Conservation (phyloP, 1,140 invertebrate species). For the Parasteatoda tepidariorum region DNA sequence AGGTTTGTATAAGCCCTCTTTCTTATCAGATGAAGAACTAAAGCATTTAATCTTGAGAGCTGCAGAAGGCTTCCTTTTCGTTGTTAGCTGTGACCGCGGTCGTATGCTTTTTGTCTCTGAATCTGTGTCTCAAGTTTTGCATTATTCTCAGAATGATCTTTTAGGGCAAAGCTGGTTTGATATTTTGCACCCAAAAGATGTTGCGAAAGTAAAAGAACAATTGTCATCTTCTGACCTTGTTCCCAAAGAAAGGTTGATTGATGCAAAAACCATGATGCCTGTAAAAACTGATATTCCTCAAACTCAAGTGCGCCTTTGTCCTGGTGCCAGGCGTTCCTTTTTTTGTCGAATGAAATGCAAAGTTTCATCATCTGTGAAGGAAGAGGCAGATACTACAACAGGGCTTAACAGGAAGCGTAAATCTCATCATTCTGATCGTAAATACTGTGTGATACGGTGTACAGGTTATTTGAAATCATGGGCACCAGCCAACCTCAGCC, state of each 20-base stretch:
- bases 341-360: conserved; percentile 94
- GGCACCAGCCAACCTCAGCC: conserved; percentile 80
- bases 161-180: conserved; percentile 95
- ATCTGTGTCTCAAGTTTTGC: conserved; percentile 84
- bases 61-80: conserved; percentile 91
- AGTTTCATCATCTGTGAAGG: conserved; percentile 74
- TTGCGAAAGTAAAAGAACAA: conserved; percentile 95
- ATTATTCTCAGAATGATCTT: conserved; percentile 79
- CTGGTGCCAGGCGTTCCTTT: conserved; percentile 89
- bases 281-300: conserved; percentile 87
- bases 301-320: conserved; percentile 76
- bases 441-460: conserved; percentile 85
- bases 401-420: conserved; percentile 77
- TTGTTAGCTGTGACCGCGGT: conserved; percentile 91
- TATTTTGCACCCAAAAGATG: conserved; percentile 93
- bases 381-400: conserved; percentile 77
- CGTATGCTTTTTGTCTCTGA: conserved; percentile 91
- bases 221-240: conserved; percentile 89
- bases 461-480: conserved; percentile 93
- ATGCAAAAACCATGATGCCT: conserved; percentile 93
- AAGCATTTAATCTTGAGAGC: conserved; percentile 85
- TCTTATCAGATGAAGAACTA: conserved; percentile 88
- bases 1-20: conserved; percentile 85
- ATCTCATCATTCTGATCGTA: conserved; percentile 77
- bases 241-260: conserved; percentile 88